These are phyloP conservation scores for Falco novaeseelandiae DNA, from an alignment of 2,797 vertebrate species.

Conservation along the genomic window DNA sequence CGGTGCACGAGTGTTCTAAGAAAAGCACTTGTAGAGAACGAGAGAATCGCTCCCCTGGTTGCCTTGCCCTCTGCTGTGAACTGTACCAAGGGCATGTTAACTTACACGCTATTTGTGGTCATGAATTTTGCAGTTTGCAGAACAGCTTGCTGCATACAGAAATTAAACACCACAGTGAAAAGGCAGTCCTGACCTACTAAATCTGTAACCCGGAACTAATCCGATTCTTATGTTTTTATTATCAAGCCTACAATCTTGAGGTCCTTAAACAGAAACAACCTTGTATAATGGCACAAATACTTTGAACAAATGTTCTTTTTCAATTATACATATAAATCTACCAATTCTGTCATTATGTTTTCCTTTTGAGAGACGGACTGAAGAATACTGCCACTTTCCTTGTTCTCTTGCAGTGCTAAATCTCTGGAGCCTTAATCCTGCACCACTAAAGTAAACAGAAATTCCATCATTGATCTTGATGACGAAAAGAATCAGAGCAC, in stretches of 20 bases:
- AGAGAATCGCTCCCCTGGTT: neutral
- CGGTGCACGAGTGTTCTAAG: neutral
- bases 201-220: neutral
- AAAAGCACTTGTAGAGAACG: neutral
- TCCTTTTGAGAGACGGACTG: neutral
- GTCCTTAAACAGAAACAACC: neutral
- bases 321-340: neutral
- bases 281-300: neutral
- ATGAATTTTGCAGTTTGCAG: neutral
- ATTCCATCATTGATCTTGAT: neutral
- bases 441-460: neutral
- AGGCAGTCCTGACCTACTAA: neutral
- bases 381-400: neutral
- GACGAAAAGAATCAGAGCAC: neutral
- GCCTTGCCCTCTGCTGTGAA: neutral
- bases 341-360: neutral
- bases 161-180: neutral
- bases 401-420: neutral
- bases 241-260: neutral
- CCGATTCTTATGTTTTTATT: neutral
- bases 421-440: neutral
- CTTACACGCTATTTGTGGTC: fast-evolving
- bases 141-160: neutral
- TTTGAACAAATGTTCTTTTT: neutral
- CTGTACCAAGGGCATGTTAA: neutral